Conservation (phyloP, 2,888 invertebrate genomes). For the Agrochola litura region DNA sequence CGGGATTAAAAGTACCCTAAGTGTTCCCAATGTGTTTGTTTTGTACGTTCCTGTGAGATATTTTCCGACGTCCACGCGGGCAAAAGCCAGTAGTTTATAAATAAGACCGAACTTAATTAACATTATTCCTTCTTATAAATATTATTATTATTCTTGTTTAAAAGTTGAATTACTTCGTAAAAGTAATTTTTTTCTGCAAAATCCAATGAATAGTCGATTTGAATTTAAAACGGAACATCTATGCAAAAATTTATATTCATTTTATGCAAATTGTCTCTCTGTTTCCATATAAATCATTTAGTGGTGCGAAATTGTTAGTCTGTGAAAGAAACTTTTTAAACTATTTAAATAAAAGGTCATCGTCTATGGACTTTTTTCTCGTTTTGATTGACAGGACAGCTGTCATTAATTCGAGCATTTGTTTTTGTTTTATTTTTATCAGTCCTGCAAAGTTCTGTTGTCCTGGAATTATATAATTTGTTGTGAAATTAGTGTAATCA, state of each 20-base stretch:
- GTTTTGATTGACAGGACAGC: no score
- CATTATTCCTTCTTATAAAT: conserved; percentile 10
- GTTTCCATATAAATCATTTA: conserved; percentile 53
- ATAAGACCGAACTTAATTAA: conserved; percentile 23
- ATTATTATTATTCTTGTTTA: not conserved
- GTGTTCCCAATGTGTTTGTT: no score
- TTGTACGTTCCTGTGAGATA: no score
- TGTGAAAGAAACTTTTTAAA: conserved; percentile 19
- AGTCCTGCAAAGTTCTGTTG: not conserved
- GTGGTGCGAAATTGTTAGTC: conserved; percentile 48
- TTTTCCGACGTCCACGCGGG: no score
- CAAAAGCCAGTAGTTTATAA: conserved; percentile 18
- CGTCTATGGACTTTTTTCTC: not conserved
- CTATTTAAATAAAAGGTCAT: not conserved
- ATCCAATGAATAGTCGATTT: conserved; percentile 58
- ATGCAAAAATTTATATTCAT: conserved; percentile 65
- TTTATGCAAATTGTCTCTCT: conserved; percentile 53
- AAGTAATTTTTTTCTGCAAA: conserved; percentile 33
- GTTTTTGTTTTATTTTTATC: not conserved
- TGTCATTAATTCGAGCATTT: not conserved
- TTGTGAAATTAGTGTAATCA: no score
- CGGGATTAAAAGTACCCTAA: no score
- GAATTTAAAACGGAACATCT: conserved; percentile 57
- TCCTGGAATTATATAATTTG: not conserved
- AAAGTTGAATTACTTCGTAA: conserved; percentile 16